Percentiles rank a stretch among this genome's conserved stretches.
Evolutionary conservation across 2,888 invertebrate genomes (phyloP).

Genomic region (Erebia aethiops): DNA sequence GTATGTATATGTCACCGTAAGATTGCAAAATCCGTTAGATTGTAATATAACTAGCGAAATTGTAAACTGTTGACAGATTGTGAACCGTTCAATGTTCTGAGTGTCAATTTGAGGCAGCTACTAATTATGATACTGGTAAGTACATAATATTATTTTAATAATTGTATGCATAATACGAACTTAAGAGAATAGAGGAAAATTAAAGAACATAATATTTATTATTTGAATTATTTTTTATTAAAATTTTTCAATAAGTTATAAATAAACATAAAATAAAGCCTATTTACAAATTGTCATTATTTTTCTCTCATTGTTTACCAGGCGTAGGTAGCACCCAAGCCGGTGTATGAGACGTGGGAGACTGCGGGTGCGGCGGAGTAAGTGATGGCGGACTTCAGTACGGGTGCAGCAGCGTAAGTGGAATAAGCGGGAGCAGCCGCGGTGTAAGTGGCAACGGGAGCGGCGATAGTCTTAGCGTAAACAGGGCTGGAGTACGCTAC

Average conservation of each 20-base stretch:
- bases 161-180: too few species aligned
- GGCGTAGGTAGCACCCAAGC: conserved; percentile 76
- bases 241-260: conserved; percentile 27
- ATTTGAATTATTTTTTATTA: conserved; percentile 27
- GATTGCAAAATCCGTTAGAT: too few species aligned
- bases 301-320: conserved; percentile 52
- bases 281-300: conserved; percentile 5
- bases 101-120: too few species aligned
- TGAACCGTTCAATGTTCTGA: too few species aligned
- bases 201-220: conserved; percentile 5
- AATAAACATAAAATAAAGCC: conserved; percentile 7
- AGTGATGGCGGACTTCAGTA: conserved; percentile 80
- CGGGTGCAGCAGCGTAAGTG: conserved; percentile 60
- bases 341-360: conserved; percentile 85
- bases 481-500: conserved; percentile 45
- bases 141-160: too few species aligned
- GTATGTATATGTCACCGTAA: too few species aligned
- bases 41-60: too few species aligned
- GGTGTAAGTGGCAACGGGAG: conserved; percentile 45
- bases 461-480: conserved; percentile 39
- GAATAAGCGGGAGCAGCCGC: conserved; percentile 52
- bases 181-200: not conserved
- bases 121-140: too few species aligned
- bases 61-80: too few species aligned
- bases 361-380: conserved; percentile 83